These are phyloP conservation scores for Chelonia mydas DNA, from an alignment of 2,797 vertebrate species.

Conservation along the genomic window DNA sequence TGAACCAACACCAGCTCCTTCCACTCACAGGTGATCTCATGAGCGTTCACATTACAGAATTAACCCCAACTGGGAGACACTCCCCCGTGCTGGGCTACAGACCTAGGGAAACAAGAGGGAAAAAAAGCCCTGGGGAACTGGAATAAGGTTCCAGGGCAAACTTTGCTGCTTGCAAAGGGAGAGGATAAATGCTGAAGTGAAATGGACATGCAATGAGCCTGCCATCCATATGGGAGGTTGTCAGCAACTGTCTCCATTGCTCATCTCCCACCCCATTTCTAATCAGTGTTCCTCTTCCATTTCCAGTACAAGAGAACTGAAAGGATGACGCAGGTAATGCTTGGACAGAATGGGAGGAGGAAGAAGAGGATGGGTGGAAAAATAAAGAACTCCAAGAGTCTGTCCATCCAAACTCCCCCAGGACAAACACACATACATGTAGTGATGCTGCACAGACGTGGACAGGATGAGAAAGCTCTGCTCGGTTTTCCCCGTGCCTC, in stretches of 20 bases:
- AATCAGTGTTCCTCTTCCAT: neutral
- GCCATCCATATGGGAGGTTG: neutral
- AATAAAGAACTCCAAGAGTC: neutral
- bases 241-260: neutral
- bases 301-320: neutral
- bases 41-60: accelerated
- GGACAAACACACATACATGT: neutral
- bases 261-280: neutral
- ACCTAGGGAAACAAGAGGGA: neutral
- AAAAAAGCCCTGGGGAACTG: neutral
- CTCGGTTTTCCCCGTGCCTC: neutral
- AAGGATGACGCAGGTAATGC: neutral
- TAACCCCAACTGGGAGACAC: neutral
- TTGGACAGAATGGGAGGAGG: neutral
- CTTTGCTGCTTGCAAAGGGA: neutral
- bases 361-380: neutral
- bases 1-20: slow-evolving; percentile 7
- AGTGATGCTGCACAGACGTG: neutral
- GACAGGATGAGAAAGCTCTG: neutral
- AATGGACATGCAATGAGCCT: neutral
- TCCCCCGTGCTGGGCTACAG: neutral
- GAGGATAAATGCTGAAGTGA: accelerated
- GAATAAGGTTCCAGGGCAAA: neutral
- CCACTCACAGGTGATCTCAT: neutral
- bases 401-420: neutral